These are phyloP conservation scores for Phrixothrix hirtus DNA, from an alignment of 2,888 invertebrate genomes.

Conservation along the genomic window DNA sequence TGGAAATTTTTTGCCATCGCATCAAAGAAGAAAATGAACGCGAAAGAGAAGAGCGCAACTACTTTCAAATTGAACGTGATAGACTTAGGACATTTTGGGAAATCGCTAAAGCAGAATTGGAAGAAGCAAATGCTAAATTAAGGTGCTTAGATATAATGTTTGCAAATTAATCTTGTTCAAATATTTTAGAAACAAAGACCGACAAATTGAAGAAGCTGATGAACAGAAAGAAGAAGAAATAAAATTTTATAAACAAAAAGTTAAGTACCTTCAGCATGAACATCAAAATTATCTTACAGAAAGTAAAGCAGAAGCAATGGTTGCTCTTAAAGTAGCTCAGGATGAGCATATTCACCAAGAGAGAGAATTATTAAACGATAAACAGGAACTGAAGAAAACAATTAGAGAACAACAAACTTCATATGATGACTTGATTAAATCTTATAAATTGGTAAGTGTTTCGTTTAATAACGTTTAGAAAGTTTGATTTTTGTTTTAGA, in stretches of 20 bases:
- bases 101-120: slow-evolving; percentile 85
- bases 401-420: slow-evolving; percentile 71
- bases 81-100: slow-evolving; percentile 96
- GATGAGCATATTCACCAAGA: slow-evolving; percentile 83
- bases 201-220: slow-evolving; percentile 84
- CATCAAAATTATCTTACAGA: slow-evolving; percentile 85
- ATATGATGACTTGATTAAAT: slow-evolving; percentile 72
- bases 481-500: slow-evolving; percentile 45
- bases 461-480: no score
- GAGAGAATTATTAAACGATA: slow-evolving; percentile 74
- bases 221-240: slow-evolving; percentile 87
- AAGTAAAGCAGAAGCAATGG: slow-evolving; percentile 81
- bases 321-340: slow-evolving; percentile 80
- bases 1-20: slow-evolving; percentile 84
- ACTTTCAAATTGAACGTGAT: slow-evolving; percentile 92
- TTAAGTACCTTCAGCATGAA: slow-evolving; percentile 90
- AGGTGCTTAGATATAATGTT: slow-evolving; percentile 47
- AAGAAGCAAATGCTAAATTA: slow-evolving; percentile 75
- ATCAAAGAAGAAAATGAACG: slow-evolving; percentile 90
- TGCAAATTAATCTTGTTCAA: background rate
- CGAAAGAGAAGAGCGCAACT: slow-evolving; percentile 93
- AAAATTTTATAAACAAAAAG: slow-evolving; percentile 88
- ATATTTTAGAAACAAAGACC: slow-evolving; percentile 68
- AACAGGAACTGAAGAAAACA: slow-evolving; percentile 67
- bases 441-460: slow-evolving; percentile 65